phyloP scores from a whole-genome alignment of 2,888 invertebrate genomes.

The Drosophila mulleri region DNA sequence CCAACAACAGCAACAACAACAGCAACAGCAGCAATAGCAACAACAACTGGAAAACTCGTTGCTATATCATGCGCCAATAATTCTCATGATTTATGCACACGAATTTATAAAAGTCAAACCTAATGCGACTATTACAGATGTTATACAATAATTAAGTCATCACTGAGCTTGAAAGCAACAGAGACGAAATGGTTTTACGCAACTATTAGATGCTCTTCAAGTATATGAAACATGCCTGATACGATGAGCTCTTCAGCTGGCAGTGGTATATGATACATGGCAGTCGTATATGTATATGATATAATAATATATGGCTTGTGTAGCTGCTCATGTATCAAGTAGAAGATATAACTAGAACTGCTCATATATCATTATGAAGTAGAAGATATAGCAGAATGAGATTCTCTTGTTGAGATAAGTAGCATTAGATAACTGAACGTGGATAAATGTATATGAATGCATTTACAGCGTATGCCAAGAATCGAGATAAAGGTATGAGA shows the following conservation, averaged over 20 bases:
- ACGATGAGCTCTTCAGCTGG: neutral
- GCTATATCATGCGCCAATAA: conserved; percentile 57
- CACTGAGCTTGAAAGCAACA: conserved; percentile 8
- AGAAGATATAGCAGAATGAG: neutral
- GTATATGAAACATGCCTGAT: conserved; percentile 1
- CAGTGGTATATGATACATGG: neutral
- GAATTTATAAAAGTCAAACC: conserved; percentile 22
- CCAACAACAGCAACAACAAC: conserved; percentile 9
- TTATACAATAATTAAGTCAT: conserved; percentile 57
- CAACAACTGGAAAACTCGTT: conserved; percentile 41
- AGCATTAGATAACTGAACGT: neutral
- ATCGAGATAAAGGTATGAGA: neutral
- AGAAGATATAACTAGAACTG: neutral
- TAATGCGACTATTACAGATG: conserved; percentile 38
- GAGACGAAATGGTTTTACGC: neutral
- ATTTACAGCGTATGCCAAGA: neutral
- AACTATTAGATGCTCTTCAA: conserved; percentile 28
- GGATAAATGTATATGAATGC: neutral
- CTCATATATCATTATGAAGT: neutral
- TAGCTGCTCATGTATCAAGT: neutral
- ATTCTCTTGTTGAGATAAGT: neutral
- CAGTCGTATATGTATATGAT: neutral
- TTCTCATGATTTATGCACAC: conserved; percentile 67
- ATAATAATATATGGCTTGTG: neutral
- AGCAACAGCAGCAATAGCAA: conserved; percentile 12